Base-by-base conservation (phyloP, 1,140 invertebrate species). In the Luehdorfia chinensis region DNA sequence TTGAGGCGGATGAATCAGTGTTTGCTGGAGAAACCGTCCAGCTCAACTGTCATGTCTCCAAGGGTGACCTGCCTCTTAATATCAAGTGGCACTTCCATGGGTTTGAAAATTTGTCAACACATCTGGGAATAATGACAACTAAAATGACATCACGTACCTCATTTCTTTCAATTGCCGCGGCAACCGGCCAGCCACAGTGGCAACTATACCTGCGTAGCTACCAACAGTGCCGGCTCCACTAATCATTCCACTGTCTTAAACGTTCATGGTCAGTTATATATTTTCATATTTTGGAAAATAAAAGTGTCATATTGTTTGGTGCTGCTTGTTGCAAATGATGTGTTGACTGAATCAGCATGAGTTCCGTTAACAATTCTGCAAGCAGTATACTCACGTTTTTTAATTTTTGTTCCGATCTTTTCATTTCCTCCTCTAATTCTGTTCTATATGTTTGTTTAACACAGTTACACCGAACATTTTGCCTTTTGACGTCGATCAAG, bases 1-100 rank as follows among this genome's bases (percentile, higher is more conserved):
- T 96, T 70, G 88, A 91, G 72, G 93, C 92, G 61, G 93, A 94
- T 44, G 92, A 93, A 57, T 91, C 92, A 34, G 90, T 93, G n/a
- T 94, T 94, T 81, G 92, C 92, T 69, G 94, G 93, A 55, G 93
- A 95, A 71, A 90, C 92, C 31, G 92, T 93, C 36, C 93, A 94
- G 27, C 89, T 93, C 18, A 91, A 90, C 55, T 96, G 94, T 83
- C 89, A 92, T 7, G 91, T 96, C 30, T 89, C 92, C 37, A 93
- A 93, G 67, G 94, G 94, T 19, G 94, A 95, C 78, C 84, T 91
- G 55, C 94, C 94, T 2, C 88, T 94, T 36, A 89, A 91, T 51
- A 93, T 95, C 51, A 88, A 90, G 48, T 95, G 94, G 94, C 88
- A 90, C 53, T 94, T 94, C 68, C 93, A 95, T 78, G 93, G 90